Conservation (phyloP, 2,797 vertebrate genomes). For the Prionace glauca region DNA sequence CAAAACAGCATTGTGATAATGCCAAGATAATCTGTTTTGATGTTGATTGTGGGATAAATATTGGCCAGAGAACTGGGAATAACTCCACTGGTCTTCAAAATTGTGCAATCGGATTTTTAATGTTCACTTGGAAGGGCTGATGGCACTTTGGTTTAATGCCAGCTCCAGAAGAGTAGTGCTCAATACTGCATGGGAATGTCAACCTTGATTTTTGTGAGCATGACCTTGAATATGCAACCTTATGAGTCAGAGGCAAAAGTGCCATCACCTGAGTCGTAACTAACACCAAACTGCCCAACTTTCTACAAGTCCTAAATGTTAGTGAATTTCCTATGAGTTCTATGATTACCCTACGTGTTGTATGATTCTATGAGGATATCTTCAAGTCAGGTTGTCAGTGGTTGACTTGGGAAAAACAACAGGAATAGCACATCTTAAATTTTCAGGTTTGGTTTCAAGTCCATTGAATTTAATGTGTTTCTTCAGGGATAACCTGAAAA, state of each 20-base stretch:
- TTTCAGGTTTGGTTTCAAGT: background rate
- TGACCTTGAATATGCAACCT: background rate
- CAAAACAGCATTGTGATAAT: too few species aligned
- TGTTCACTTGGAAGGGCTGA: background rate
- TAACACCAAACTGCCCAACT: background rate
- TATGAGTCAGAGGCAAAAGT: background rate
- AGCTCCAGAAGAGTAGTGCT: background rate
- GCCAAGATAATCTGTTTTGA: background rate
- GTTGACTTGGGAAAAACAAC: background rate
- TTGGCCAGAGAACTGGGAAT: background rate
- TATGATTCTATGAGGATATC: too few species aligned
- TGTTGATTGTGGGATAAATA: background rate
- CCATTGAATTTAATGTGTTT: background rate
- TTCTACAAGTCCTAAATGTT: background rate
- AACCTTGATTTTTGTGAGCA: background rate
- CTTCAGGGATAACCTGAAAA: background rate
- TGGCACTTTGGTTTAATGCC: background rate
- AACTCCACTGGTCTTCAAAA: background rate
- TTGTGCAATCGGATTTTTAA: background rate
- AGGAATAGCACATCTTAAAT: background rate
- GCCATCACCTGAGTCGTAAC: background rate
- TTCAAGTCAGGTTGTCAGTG: background rate
- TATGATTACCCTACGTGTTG: too few species aligned
- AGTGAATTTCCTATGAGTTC: background rate
- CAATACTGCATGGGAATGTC: background rate